Conservation (phyloP, 2,113 vertebrate genomes). For the Balaenoptera acutorostrata region DNA sequence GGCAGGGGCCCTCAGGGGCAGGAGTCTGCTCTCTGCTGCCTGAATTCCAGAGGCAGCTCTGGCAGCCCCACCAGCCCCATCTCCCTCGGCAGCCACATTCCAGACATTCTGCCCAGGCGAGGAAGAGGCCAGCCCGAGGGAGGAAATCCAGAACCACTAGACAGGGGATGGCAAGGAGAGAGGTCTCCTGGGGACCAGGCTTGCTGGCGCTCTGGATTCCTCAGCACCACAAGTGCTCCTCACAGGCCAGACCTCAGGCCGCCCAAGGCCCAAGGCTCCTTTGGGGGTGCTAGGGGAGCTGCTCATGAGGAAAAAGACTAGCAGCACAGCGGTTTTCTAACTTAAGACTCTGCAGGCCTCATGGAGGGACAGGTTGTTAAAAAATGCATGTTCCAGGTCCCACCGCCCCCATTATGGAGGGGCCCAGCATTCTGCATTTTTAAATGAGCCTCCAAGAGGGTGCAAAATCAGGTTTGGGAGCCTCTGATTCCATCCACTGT, state of each 20-base stretch:
- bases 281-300: too few species aligned
- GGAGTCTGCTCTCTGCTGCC: not conserved
- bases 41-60: not conserved
- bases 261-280: not conserved
- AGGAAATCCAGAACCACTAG: not conserved
- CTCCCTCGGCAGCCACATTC: not conserved
- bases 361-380: not conserved
- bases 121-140: not conserved
- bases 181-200: not conserved
- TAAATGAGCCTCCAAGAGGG: not conserved
- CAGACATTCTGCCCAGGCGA: slow-evolving; percentile 24
- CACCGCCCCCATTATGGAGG: not conserved
- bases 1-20: not conserved
- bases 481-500: not conserved
- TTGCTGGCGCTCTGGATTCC: not conserved
- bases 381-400: not conserved
- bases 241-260: not conserved
- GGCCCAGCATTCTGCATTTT: not conserved
- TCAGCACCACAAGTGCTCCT: not conserved
- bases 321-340: not conserved
- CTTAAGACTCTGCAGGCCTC: not conserved
- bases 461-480: not conserved
- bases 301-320: not conserved
- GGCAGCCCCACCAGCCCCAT: not conserved
- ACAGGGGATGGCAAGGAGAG: not conserved